phyloP scores from a whole-genome alignment of 2,797 vertebrate genomes.

The Acropternis orthonyx region DNA sequence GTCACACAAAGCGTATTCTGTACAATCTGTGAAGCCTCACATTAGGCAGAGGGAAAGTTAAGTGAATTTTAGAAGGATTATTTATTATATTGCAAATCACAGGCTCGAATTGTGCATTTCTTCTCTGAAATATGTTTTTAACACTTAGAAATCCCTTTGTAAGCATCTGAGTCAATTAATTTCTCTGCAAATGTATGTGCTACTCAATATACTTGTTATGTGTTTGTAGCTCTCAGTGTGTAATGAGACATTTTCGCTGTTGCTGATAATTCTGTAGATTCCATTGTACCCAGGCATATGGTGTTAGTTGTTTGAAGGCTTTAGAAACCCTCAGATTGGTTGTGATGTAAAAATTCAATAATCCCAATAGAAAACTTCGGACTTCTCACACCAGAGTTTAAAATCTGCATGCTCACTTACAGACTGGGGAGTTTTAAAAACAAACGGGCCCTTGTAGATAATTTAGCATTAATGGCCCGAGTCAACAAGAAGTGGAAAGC shows the following conservation, averaged over 20 bases:
- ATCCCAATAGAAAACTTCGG: slow-evolving; percentile 58
- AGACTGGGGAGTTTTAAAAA: slow-evolving; percentile 59
- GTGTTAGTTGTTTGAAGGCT: slow-evolving; percentile 51
- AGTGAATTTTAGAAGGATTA: slow-evolving; percentile 62
- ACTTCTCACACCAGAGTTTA: slow-evolving; percentile 22
- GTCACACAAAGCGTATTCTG: slow-evolving; percentile 54
- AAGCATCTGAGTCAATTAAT: slow-evolving; percentile 55
- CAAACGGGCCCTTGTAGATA: slow-evolving; percentile 55
- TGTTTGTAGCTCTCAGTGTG: background rate
- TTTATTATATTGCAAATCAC: slow-evolving; percentile 59
- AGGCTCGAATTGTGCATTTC: slow-evolving; percentile 11
- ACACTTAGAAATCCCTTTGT: slow-evolving; percentile 50
- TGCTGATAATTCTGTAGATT: slow-evolving; percentile 47
- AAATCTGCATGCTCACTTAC: background rate
- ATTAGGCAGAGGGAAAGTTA: slow-evolving; percentile 41
- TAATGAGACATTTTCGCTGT: slow-evolving; percentile 59
- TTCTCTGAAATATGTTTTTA: slow-evolving; percentile 46
- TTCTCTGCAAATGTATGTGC: background rate
- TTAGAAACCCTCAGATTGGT: slow-evolving; percentile 12
- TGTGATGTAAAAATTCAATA: slow-evolving; percentile 54
- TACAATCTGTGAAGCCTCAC: slow-evolving; percentile 54
- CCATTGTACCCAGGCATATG: slow-evolving; percentile 49
- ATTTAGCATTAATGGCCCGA: slow-evolving; percentile 54
- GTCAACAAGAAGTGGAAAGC: slow-evolving; percentile 50
- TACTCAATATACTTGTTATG: slow-evolving; percentile 42